Conservation (phyloP, 2,888 invertebrate genomes). For the Phortica magna region DNA sequence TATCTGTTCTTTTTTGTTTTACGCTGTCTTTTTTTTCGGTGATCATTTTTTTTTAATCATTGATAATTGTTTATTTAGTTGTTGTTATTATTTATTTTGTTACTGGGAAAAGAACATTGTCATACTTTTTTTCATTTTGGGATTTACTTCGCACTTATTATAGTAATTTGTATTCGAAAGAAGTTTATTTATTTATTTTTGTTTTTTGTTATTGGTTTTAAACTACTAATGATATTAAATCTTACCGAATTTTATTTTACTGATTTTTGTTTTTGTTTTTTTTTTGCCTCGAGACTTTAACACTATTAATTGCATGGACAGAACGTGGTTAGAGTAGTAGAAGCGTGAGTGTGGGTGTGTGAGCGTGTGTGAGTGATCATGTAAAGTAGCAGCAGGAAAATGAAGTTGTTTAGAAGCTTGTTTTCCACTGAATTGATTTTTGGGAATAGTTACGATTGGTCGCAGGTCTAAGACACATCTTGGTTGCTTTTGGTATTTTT, state of each 20-base stretch:
- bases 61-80: conserved; percentile 29
- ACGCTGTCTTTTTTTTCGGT: conserved; percentile 38
- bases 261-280: conserved; percentile 17
- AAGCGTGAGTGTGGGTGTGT: background rate
- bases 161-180: conserved; percentile 54
- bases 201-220: conserved; percentile 32
- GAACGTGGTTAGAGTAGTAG: conserved; percentile 48
- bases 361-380: background rate
- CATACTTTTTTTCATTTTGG: background rate
- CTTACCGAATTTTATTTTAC: conserved; percentile 1
- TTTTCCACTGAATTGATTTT: conserved; percentile 9
- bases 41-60: conserved; percentile 38
- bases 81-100: background rate
- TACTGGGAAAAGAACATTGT: background rate
- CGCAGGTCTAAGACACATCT: conserved; percentile 69
- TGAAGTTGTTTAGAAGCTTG: background rate
- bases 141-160: conserved; percentile 11
- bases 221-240: conserved; percentile 33
- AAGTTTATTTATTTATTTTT: too few relatives aligned
- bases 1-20: conserved; percentile 33
- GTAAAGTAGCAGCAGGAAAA: background rate
- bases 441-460: conserved; percentile 53
- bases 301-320: conserved; percentile 74
- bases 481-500: conserved; percentile 49
- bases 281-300: conserved; percentile 58